Base-by-base conservation (phyloP, 2,888 invertebrate genomes). In the Eupithecia abbreviata region DNA sequence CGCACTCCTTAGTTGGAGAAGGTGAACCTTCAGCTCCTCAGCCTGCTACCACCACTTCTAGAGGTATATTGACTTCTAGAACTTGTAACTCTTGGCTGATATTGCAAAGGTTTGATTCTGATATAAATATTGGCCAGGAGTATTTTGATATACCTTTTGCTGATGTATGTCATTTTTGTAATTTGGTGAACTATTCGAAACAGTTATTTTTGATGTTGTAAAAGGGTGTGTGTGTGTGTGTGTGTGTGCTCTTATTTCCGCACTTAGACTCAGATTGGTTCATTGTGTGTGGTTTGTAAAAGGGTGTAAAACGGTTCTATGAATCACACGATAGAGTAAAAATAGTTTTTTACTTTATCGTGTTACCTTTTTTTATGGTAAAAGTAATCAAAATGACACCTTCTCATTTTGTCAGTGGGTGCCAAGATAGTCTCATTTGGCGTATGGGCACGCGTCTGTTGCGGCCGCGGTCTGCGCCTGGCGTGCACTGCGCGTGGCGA, bases 381-480 rank as follows among this genome's bases (percentile, higher is more conserved):
- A 45, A 45, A 45, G 12, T 49, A 49, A 10, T 43, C 30, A 7
- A 71, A 42, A 4, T 51, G 51, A 12, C 12, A 15, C 13, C 55
- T 58, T 43, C 18, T 73, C 1, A 41, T 74, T 0, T 55, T 18
- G n/a, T 9, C 49, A 80, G 73, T 75, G 49, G 97, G 98, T 72
- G 98, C 98, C 0, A 96, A 97, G 81, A 97, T 98, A 41, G 97
- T 98, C 0, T 98, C 98, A 9, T 98, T 98, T 89, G 97, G 98
- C 1, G 97, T 97, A 79, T 93, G 96, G 85, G 93, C 97, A 13
- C 96, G 96, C 49, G 96, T 96, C 73, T 96, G 97, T 12, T 97
- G 97, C 82, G 97, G 97, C 42, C 96, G 96, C 0, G 95, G 96
- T 10, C 93, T 97, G 10, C 92, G 96, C 1, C 91, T 98, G 18